These are phyloP conservation scores for Eupithecia exiguata DNA, from an alignment of 2,888 invertebrate genomes.

Conservation along the genomic window DNA sequence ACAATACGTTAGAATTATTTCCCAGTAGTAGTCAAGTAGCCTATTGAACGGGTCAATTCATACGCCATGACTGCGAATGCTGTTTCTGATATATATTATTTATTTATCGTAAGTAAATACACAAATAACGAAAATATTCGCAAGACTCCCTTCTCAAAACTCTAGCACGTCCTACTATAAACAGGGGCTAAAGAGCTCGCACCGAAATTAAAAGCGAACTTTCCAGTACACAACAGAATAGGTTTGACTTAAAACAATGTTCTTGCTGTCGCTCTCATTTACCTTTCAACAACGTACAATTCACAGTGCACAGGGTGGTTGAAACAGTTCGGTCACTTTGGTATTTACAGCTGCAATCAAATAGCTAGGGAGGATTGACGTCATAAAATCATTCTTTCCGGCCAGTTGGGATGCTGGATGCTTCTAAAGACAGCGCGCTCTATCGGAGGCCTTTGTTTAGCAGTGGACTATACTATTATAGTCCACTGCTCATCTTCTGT, in stretches of 20 bases:
- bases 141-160: neutral
- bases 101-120: neutral
- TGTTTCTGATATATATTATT: too few relatives aligned
- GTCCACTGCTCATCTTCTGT: too few relatives aligned
- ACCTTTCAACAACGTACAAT: slow-evolving; percentile 51
- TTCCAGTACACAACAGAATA: slow-evolving; percentile 59
- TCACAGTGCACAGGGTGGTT: slow-evolving; percentile 22
- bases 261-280: slow-evolving; percentile 67
- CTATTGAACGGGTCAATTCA: too few relatives aligned
- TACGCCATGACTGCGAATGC: too few relatives aligned
- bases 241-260: slow-evolving; percentile 71
- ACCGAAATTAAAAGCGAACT: slow-evolving; percentile 75
- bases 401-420: neutral
- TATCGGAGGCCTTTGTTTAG: neutral
- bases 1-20: too few relatives aligned
- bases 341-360: neutral
- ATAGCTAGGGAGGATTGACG: neutral
- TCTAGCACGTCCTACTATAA: slow-evolving; percentile 23
- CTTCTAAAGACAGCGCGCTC: neutral
- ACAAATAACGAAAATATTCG: neutral
- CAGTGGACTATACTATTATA: too few relatives aligned
- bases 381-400: neutral
- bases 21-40: too few relatives aligned
- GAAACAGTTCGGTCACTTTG: slow-evolving; percentile 12
- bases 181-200: slow-evolving; percentile 46